Evolutionary conservation across 1,140 invertebrate species (phyloP).

Genomic region (Ips typographus): DNA sequence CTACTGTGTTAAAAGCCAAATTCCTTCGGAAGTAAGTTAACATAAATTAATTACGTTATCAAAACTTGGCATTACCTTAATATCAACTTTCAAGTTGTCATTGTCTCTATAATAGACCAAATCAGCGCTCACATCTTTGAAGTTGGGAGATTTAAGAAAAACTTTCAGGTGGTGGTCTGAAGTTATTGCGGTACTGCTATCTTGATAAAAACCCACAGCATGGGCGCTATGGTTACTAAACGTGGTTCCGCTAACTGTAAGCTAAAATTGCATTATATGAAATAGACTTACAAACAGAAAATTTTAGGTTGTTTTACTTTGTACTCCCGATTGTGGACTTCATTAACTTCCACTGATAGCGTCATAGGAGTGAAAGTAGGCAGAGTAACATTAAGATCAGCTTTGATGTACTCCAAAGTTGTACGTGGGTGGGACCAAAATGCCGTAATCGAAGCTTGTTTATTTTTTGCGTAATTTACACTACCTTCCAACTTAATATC

Average conservation of each 20-base stretch:
- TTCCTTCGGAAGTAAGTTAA: not conserved
- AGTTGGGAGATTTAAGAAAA: conserved; percentile 67
- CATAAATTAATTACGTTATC: conserved; percentile 3
- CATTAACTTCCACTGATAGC: conserved; percentile 57
- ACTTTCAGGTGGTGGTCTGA: conserved; percentile 68
- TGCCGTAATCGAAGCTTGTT: conserved; percentile 60
- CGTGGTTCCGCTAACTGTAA: conserved; percentile 68
- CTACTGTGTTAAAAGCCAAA: too few relatives aligned
- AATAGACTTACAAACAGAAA: conserved; percentile 20
- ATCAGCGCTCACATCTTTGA: conserved; percentile 65
- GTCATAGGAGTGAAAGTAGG: conserved; percentile 64
- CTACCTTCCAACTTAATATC: conserved; percentile 51
- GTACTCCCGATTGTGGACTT: conserved; percentile 60
- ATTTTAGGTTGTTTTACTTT: conserved; percentile 50
- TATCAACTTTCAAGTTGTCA: conserved; percentile 60
- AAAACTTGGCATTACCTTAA: conserved; percentile 52
- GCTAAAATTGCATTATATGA: not conserved
- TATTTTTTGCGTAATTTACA: conserved; percentile 54
- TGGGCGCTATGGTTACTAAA: conserved; percentile 75
- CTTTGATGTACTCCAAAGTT: conserved; percentile 59
- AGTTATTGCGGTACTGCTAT: conserved; percentile 63
- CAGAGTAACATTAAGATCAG: conserved; percentile 61
- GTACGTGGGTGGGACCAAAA: conserved; percentile 58
- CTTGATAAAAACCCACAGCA: conserved; percentile 68
- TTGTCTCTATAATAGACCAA: conserved; percentile 63